These are phyloP conservation scores for Motacilla tschutschensis DNA, from an alignment of 2,113 vertebrate genomes.

Conservation along the genomic window DNA sequence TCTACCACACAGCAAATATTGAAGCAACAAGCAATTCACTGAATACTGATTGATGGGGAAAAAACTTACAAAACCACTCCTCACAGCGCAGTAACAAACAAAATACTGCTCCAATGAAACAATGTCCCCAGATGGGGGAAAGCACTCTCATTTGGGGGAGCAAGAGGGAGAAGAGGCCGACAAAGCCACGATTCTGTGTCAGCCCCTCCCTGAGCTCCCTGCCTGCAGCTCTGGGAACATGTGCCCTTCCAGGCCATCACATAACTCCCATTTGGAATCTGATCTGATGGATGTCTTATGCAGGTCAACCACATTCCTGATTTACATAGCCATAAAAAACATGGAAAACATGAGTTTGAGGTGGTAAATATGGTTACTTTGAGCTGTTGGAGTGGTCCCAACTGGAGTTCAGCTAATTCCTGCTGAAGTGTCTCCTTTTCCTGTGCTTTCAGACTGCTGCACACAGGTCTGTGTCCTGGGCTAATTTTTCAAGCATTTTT, in stretches of 20 bases:
- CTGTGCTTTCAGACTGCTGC: neutral
- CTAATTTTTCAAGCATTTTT: neutral
- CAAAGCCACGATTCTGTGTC: neutral
- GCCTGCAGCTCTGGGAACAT: neutral
- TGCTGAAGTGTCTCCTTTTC: neutral
- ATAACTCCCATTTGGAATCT: neutral
- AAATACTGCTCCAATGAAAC: neutral
- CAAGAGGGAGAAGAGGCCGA: accelerated
- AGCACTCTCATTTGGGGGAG: neutral
- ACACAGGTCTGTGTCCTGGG: neutral
- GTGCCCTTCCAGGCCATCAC: neutral
- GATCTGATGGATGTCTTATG: neutral
- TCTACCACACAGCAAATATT: neutral
- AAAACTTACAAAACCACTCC: neutral
- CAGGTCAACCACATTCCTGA: neutral
- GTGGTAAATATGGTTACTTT: neutral
- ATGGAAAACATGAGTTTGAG: neutral
- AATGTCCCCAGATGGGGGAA: neutral
- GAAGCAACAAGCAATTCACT: neutral
- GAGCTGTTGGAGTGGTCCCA: neutral
- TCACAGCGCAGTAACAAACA: neutral
- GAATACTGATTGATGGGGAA: neutral
- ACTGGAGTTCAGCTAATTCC: neutral
- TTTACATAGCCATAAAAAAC: neutral
- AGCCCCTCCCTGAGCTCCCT: neutral